Base-by-base conservation (phyloP, 92 coral and sea anemone genomes). In the Phenganax subtilis region DNA sequence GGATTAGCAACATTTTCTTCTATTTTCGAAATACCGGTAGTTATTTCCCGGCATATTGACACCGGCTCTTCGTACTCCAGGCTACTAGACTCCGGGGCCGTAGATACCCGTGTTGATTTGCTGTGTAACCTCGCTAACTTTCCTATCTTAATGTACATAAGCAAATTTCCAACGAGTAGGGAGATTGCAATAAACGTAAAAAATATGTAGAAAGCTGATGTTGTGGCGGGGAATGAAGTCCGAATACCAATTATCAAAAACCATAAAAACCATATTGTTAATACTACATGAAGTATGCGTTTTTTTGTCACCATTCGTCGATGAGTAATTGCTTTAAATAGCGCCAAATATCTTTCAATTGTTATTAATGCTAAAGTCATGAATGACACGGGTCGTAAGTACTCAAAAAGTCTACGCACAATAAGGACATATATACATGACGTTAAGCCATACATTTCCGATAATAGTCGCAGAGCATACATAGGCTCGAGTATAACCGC, bases 381-480 rank as follows among this genome's bases (percentile, higher is more conserved):
- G 56, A 77, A 77, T 71, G 82, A 77, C 12, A 60, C 82, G 11
- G 82, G 82, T 71, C 81, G 81, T 55, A 76, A 47, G 17, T 55
- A 76, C 81, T 76, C 81, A 54, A 76, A 57, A 0, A 76, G 67
- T 15, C 81, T 65, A 16, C 81, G 81, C 27, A 76, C 81, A 28
- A 76, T 76, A 37, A 76, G 67, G n/a, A 76, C 15, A 58, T 76
- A 76, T 8, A 25, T 58, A 20, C 77, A 73, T 58, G 77, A 73
- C 37, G 77, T 52, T 27, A 73, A 73, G 60, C 77, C 77, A 58
- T 10, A 73, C 27, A 73, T 73, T 51, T 73, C 77, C 77, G 77
- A 73, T 15, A 73, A 55, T 6, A 73, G 77, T 44, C 77, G 77
- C 51, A 73, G 44, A 9, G 51, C 77, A 54, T 73, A 73, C 30